Evolutionary conservation across 2,888 invertebrate genomes (phyloP), one percentile per base, ranked within the genome.

Genomic region (Synergus laeviventris): DNA sequence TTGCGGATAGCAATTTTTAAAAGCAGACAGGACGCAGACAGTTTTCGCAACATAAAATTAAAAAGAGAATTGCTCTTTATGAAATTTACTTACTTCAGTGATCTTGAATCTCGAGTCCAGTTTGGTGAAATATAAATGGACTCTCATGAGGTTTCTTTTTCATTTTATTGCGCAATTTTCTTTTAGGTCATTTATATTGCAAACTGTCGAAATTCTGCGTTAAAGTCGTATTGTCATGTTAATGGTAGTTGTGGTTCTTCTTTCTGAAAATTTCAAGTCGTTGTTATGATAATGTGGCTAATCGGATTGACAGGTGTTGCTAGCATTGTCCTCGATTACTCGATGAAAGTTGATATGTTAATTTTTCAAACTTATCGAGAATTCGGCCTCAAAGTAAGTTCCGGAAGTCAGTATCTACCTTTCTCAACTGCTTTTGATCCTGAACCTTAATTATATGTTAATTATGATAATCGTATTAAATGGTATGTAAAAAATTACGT

Each of bases 261-360:
- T 49, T 70, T 31, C 4, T n/a, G 24, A 24, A 16, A 24, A 49
- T n/a, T 49, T 49, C 31, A 4, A 8, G 31, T 24, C 42, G 16
- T 70, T 70, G n/a, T 70, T 45, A 70, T 70, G 70, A 49, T 70
- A 49, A 70, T 70, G 21, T n/a, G 24, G 11, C n/a, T 21, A 45
- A 31, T 45, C n/a, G 24, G 14, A 3, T 16, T 66, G 66, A 66
- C 66, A 24, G 42, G 31, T 70, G 49, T 49, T 31, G 38, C n/a
- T 42, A 24, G 24, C 39, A 14, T 70, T 42, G 70, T 49, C 31
- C n/a, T 64, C 39, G 39, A 64, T 64, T 39, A 62, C 36, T 62
- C 38, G 14, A 24, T 14, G 66, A 66, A 66, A 66, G 66, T 66
- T 66, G 24, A 66, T 66, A 66, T 66, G 21, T 24, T 42, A 49